Base-by-base conservation (phyloP, 2,888 invertebrate genomes). In the Ormyrus pomaceus region DNA sequence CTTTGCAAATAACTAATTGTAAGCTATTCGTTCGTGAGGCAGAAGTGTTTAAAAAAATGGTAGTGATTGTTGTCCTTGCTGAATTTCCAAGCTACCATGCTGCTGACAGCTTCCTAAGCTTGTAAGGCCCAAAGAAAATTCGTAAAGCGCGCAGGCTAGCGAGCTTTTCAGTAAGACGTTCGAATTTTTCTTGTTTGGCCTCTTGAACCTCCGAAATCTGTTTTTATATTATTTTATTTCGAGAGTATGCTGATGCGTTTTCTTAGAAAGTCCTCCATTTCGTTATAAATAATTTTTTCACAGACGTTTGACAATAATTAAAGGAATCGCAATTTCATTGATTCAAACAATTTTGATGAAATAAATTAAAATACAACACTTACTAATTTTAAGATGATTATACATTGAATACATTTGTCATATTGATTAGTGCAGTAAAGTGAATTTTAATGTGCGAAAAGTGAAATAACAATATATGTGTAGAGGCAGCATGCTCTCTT, bases 71-170 rank as follows among this genome's bases (percentile, higher is more conserved):
- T 78, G 51, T 79, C 48, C 45, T 80, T 78, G 45, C 62, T 84
- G 83, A 83, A 76, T 68, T 61, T 75, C 59, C 48, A 71, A 55
- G 61, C 86, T 87, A 85, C 84, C 87, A 86, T 87, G 87, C 87
- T 84, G 82, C 84, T 84, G 80, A 84, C 80, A 86, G 85, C 79
- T 80, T 82, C 81, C 83, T 82, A 84, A 84, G 83, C 85, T 84
- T 76, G 82, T 71, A 78, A 78, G 79, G 77, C 71, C 34, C 65
- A 82, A 77, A 75, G 58, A 68, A 65, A 56, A 59, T 69, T 61
- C 34, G 56, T 56, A 61, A 72, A 72, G 61, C 72, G 50, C 64
- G 51, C 51, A 59, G 58, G 56, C 56, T 6, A 64, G 51, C 51
- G 19, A 74, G 56, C 74, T 73, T 56, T 7, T 56, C 13, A 59